Conservation (phyloP, 2,888 invertebrate species). For the Amiota mariae region DNA sequence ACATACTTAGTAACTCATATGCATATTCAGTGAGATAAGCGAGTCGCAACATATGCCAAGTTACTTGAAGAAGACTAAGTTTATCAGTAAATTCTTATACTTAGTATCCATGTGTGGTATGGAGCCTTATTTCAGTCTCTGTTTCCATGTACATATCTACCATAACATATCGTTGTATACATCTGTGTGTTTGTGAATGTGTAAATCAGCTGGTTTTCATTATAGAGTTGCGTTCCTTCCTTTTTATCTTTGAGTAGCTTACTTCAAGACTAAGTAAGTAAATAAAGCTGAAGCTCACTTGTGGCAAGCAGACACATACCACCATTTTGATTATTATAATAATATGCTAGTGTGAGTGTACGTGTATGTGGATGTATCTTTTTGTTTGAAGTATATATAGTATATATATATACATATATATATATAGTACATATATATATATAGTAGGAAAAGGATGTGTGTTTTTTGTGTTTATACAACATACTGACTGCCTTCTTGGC, state of each 20-base stretch:
- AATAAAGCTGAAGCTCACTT: background rate
- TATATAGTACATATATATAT: no score
- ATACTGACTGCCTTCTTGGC: background rate
- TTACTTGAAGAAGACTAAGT: constrained; percentile 34
- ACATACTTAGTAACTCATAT: background rate
- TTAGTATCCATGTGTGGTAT: background rate
- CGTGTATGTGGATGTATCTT: background rate
- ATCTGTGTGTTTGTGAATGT: constrained; percentile 7
- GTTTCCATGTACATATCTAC: no score
- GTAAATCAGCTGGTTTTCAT: constrained; percentile 11
- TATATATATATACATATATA: background rate
- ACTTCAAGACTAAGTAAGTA: background rate
- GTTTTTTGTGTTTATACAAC: background rate
- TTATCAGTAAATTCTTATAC: background rate
- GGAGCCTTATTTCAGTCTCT: no score
- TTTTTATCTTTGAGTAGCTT: background rate
- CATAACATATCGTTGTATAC: background rate
- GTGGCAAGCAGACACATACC: background rate
- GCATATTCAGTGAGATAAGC: background rate
- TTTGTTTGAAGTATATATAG: background rate
- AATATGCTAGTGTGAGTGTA: background rate
- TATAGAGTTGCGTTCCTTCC: background rate
- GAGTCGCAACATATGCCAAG: constrained; percentile 10
- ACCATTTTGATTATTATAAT: background rate
- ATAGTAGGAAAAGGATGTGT: background rate